These are phyloP conservation scores for Sinocyclocheilus rhinocerous DNA, from an alignment of 2,113 vertebrate species.

Conservation along the genomic window DNA sequence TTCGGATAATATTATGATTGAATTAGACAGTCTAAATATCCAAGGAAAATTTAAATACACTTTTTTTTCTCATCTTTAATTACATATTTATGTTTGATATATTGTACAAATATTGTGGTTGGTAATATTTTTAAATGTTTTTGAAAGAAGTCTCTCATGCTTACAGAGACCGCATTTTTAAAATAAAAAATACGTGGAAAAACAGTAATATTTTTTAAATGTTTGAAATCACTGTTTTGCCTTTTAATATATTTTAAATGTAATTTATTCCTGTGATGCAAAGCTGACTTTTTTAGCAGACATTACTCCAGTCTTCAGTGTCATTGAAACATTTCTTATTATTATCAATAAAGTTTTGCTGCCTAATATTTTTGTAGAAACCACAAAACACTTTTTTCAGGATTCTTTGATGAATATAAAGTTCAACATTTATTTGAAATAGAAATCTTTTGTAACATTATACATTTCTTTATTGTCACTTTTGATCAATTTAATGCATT, in stretches of 20 bases:
- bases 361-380: no score
- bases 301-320: background rate
- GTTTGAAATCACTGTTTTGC: background rate
- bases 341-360: no score
- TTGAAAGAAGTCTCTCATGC: background rate
- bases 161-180: background rate
- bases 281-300: no score
- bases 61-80: background rate
- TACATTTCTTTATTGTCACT: no score
- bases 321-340: background rate
- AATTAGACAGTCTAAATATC: background rate
- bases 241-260: background rate
- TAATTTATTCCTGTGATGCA: no score
- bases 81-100: background rate
- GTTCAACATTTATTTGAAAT: no score
- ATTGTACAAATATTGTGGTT: background rate
- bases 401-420: no score
- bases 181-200: background rate
- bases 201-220: background rate
- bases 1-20: conserved; percentile 7
- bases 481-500: no score
- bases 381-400: no score
- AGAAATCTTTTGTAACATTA: no score
- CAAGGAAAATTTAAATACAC: background rate
- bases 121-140: background rate